phyloP scores from a whole-genome alignment of 2,113 vertebrate species.

The Microtus pennsylvanicus region DNA sequence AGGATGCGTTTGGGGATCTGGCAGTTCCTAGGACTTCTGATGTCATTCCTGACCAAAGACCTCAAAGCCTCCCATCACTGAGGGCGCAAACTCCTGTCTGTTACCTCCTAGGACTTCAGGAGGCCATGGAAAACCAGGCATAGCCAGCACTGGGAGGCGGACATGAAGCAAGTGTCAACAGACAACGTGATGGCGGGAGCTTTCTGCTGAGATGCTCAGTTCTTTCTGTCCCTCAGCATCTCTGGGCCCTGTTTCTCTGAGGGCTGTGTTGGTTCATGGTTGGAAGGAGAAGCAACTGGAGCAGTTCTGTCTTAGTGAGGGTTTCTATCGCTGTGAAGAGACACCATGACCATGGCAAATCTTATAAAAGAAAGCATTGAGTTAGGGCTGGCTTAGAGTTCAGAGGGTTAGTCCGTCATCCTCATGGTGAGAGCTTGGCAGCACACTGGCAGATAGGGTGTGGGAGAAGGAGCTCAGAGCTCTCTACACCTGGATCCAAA shows the following conservation, averaged over 20 bases:
- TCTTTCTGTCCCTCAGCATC: not conserved
- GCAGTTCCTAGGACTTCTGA: not conserved
- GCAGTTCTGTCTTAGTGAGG: not conserved
- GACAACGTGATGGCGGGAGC: too few relatives aligned
- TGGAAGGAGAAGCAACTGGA: not conserved
- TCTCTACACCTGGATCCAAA: not conserved
- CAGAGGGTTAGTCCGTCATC: not conserved
- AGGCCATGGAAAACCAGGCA: not conserved
- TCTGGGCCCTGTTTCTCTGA: not conserved
- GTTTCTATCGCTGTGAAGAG: not conserved
- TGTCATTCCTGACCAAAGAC: not conserved
- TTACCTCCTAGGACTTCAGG: not conserved
- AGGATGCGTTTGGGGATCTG: not conserved
- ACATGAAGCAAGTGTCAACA: not conserved
- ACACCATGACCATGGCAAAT: not conserved
- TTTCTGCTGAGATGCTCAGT: not conserved
- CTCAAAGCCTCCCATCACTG: not conserved
- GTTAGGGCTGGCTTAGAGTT: not conserved
- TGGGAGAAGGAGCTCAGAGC: not conserved
- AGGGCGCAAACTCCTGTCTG: not conserved
- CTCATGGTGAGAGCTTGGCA: not conserved
- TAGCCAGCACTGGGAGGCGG: not conserved
- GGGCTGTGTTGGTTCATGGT: not conserved
- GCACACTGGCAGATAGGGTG: not conserved
- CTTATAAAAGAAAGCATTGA: not conserved